Base-by-base conservation (phyloP, 2,113 vertebrate species). In the Etia nguti region DNA sequence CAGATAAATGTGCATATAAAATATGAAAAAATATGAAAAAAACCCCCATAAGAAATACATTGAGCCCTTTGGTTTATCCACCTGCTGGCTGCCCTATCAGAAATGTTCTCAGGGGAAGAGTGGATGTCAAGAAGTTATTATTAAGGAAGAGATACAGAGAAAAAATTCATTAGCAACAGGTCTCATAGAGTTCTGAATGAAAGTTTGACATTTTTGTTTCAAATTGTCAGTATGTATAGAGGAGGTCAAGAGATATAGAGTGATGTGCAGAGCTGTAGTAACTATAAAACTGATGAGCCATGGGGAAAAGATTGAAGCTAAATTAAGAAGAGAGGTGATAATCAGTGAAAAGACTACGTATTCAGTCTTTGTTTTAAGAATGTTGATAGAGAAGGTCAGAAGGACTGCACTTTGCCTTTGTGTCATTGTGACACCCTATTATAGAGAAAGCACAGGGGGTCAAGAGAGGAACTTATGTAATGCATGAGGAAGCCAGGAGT, bases 41-140 rank as follows among this genome's bases (percentile, higher is more conserved):
- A n/a, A n/a, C n/a, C n/a, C n/a, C 55, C 55, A 26, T 26, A 0
- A 57, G 24, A 26, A 57, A 57, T 57, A 22, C 6, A 26, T 22
- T 26, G 24, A 57, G 55, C 24, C 55, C 12, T 57, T 26, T 57
- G 12, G 24, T 0, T 0, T 57, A 57, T 8, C 55, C 55, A 57
- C 55, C 55, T 57, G 12, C 55, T 3, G 15, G 22, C 15, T 57
- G 55, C 6, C 24, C 55, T 0, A 57, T 57, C 22, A 57, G 55
- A 57, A 15, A 57, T 26, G 55, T 7, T 34, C 31, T 6, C 31
- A 34, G 31, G 6, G 31, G 31, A 34, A 34, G 31, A 34, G 31
- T 34, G 31, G 31, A 34, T 34, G 31, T 7, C n/a, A 22, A 10
- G 50, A 54, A 55, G 52, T 55, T 24, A 0, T 57, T 57, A 57